These are phyloP conservation scores for Tolmerus cingulatus DNA, from an alignment of 2,888 invertebrate species.

Conservation along the genomic window DNA sequence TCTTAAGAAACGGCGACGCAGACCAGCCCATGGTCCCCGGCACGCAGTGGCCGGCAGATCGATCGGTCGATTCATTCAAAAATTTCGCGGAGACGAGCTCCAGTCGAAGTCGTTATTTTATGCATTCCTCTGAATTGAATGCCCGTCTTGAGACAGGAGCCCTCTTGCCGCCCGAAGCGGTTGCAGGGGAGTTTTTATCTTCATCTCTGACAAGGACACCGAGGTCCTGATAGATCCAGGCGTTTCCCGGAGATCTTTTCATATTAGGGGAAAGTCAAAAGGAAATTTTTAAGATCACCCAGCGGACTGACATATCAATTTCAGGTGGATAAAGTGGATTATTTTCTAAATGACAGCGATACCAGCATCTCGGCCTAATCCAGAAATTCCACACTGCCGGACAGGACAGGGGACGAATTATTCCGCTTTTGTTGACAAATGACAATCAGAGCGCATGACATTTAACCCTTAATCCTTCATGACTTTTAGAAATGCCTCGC, in stretches of 20 bases:
- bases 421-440: slow-evolving; percentile 45
- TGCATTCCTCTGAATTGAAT: slow-evolving; percentile 19
- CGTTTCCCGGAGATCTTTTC: not conserved
- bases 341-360: slow-evolving; percentile 8
- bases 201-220: not conserved
- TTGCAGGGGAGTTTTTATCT: not conserved
- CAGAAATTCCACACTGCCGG: slow-evolving; percentile 19
- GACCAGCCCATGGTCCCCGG: not conserved
- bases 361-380: slow-evolving; percentile 17
- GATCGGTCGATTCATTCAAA: slow-evolving; percentile 14
- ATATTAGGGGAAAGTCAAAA: not conserved
- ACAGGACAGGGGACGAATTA: slow-evolving; percentile 13
- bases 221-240: not conserved
- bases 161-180: not conserved
- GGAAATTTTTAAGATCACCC: not conserved
- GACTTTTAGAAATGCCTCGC: slow-evolving; percentile 30
- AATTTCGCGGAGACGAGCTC: not conserved
- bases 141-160: not conserved
- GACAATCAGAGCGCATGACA: slow-evolving; percentile 48
- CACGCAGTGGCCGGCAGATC: not conserved
- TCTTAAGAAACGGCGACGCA: slow-evolving; percentile 13
- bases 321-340: not conserved
- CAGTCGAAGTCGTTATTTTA: not conserved
- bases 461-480: slow-evolving; percentile 49
- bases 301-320: slow-evolving; percentile 22